Conservation (phyloP, 2,797 vertebrate species). For the Zalophus californianus region DNA sequence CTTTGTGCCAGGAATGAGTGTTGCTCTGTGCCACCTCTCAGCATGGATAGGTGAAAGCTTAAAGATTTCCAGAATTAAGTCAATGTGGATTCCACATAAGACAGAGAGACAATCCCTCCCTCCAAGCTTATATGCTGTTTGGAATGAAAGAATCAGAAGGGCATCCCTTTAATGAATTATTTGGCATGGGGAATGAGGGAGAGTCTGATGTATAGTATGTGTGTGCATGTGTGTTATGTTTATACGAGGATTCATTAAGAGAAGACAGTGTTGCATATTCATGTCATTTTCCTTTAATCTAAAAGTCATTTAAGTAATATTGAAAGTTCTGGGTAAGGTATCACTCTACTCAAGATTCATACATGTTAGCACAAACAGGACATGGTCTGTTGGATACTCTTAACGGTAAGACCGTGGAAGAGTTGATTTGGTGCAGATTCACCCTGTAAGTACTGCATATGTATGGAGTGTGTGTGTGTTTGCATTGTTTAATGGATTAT, state of each 20-base stretch:
- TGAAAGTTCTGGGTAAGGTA: neutral
- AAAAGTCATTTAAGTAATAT: conserved; percentile 55
- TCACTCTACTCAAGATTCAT: conserved; percentile 22
- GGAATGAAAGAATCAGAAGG: conserved; percentile 73
- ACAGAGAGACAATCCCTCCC: conserved; percentile 55
- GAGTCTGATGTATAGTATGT: conserved; percentile 63
- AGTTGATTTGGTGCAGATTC: conserved; percentile 18
- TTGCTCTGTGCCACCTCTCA: conserved; percentile 81
- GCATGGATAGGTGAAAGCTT: conserved; percentile 84
- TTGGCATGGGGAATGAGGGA: conserved; percentile 63
- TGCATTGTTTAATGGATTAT: neutral
- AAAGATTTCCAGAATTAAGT: conserved; percentile 86
- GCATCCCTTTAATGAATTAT: conserved; percentile 71
- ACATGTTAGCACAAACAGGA: neutral
- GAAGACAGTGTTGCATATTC: conserved; percentile 54
- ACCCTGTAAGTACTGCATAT: neutral
- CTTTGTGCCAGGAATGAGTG: conserved; percentile 86
- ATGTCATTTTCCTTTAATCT: conserved; percentile 51
- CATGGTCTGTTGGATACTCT: neutral
- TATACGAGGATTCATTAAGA: conserved; percentile 41
- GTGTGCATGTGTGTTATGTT: neutral
- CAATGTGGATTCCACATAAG: conserved; percentile 77
- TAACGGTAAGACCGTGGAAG: neutral
- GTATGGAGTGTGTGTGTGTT: conserved; percentile 36
- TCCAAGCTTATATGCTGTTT: conserved; percentile 60